phyloP scores from a whole-genome alignment of 2,888 invertebrate species.

The Crioceris asparagi region DNA sequence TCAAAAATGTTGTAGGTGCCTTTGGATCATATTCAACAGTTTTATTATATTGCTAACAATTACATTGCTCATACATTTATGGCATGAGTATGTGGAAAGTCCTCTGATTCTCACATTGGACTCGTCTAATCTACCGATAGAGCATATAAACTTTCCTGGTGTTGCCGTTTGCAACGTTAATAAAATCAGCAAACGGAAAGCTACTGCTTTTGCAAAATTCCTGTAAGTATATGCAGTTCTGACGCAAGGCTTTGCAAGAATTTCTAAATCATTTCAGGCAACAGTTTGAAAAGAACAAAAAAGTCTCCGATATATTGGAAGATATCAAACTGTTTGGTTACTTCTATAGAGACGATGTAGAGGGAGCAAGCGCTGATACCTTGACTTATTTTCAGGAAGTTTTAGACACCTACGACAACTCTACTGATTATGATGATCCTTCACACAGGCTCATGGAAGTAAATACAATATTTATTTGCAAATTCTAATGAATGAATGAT shows the following conservation, averaged over 20 bases:
- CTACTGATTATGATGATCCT: conserved; percentile 6
- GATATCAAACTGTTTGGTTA: conserved; percentile 26
- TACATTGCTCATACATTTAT: conserved; percentile 12
- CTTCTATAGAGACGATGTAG: too few relatives aligned
- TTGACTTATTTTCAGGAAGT: conserved; percentile 16
- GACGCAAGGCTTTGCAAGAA: too few relatives aligned
- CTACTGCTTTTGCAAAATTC: conserved; percentile 30
- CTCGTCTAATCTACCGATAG: conserved; percentile 42
- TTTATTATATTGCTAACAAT: conserved; percentile 10
- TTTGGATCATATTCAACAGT: conserved; percentile 18
- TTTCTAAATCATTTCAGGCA: too few relatives aligned
- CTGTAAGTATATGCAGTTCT: conserved; percentile 33
- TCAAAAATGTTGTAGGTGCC: too few relatives aligned
- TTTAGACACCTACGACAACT: conserved; percentile 15
- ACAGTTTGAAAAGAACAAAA: conserved; percentile 2
- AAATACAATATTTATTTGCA: too few relatives aligned
- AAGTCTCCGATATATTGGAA: conserved; percentile 10
- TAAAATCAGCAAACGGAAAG: conserved; percentile 42
- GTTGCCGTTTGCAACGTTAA: conserved; percentile 53
- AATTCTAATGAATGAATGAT: too few relatives aligned
- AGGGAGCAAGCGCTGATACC: too few relatives aligned
- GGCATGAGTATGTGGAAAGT: conserved; percentile 24
- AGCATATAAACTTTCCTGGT: conserved; percentile 51
- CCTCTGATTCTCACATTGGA: conserved; percentile 42
- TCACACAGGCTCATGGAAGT: conserved; percentile 8